Percentiles rank a stretch among this genome's conserved stretches.
Evolutionary conservation across 2,888 invertebrate genomes (phyloP).

Genomic region (Sinopyrophorus schimmeli): DNA sequence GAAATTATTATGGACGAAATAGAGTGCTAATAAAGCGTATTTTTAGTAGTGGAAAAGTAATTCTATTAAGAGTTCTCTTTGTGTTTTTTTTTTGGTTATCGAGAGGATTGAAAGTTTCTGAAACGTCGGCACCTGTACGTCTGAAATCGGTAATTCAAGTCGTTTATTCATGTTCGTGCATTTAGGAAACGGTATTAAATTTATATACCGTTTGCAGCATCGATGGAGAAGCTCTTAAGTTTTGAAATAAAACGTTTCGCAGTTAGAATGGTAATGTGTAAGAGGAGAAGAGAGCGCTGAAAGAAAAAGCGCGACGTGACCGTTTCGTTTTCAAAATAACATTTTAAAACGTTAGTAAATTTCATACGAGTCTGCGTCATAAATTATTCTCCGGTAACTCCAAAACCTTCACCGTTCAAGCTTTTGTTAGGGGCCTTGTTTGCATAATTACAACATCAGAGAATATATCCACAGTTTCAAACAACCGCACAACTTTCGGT

Average conservation of each 20-base stretch:
- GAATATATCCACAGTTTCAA: conserved; percentile 26
- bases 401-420: conserved; percentile 24
- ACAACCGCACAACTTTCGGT: conserved; percentile 25
- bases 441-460: conserved; percentile 27
- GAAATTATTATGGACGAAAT: too few relatives aligned
- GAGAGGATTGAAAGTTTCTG: conserved; percentile 30
- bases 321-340: conserved; percentile 19
- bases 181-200: conserved; percentile 27
- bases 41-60: too few relatives aligned
- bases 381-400: conserved; percentile 25
- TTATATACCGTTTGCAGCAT: conserved; percentile 23
- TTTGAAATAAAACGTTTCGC: too few relatives aligned
- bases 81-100: too few relatives aligned
- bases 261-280: background rate
- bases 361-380: conserved; percentile 19
- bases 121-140: conserved; percentile 41
- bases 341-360: conserved; percentile 27
- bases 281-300: conserved; percentile 1
- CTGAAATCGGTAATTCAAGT: conserved; percentile 37
- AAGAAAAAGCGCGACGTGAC: too few relatives aligned
- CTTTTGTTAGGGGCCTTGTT: conserved; percentile 29
- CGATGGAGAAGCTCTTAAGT: conserved; percentile 7
- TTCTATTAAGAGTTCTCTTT: too few relatives aligned
- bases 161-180: conserved; percentile 27
- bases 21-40: too few relatives aligned